Evolutionary conservation across 2,797 vertebrate species (phyloP).

Genomic region (Eleutherodactylus coqui): DNA sequence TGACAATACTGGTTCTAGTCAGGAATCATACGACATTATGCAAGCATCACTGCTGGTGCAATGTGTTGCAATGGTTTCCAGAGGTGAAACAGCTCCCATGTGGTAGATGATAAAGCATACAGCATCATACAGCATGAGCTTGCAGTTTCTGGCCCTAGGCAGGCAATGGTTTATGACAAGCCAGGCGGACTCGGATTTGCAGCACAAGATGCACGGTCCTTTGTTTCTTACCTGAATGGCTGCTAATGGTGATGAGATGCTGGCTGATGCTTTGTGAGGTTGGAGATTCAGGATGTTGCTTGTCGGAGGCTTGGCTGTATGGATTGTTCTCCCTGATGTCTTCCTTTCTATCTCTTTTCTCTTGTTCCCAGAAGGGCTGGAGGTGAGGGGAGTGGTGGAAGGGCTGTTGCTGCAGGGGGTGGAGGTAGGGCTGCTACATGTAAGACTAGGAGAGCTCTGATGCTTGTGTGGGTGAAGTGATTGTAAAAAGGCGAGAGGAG

Average conservation of each 20-base stretch:
- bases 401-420: constrained; percentile 38
- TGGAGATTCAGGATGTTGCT: neutral
- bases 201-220: neutral
- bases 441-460: constrained; percentile 22
- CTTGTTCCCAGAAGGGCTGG: constrained; percentile 36
- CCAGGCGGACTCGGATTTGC: neutral
- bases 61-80: constrained; percentile 21
- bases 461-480: neutral
- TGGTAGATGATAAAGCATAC: neutral
- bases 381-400: constrained; percentile 51
- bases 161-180: constrained; percentile 15
- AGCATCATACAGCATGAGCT: constrained; percentile 41
- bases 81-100: constrained; percentile 14
- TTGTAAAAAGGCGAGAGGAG: neutral
- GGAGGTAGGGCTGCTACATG: constrained; percentile 40
- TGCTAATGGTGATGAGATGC: constrained; percentile 18
- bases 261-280: neutral
- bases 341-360: constrained; percentile 14
- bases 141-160: constrained; percentile 45
- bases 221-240: constrained; percentile 26
- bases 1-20: neutral
- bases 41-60: constrained; percentile 5
- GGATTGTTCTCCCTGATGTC: constrained; percentile 24
- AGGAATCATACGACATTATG: neutral
- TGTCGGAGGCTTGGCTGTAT: neutral